Evolutionary conservation across 23 tunicate genomes (phyloP), one percentile per base, ranked within the genome.

Genomic region (Trididemnum nubilum): DNA sequence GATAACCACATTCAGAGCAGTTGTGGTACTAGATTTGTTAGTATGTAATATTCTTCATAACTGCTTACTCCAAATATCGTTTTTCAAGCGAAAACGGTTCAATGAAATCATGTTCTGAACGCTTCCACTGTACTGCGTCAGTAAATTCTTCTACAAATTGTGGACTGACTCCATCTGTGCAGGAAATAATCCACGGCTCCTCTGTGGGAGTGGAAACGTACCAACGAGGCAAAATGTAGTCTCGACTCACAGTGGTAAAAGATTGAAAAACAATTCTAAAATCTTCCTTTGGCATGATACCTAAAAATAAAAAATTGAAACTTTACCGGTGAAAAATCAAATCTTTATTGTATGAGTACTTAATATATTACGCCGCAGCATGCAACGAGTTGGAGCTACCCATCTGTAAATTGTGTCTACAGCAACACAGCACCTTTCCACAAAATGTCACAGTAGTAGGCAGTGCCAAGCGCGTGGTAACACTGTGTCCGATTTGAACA

Each of bases 151-250:
- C 44, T 33, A 90, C 89, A 84, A 84, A 90, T 4, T 34, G 34
- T 19, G 78, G 36, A 5, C 37, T 19, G 18, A 84, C 86, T 50
- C 66, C 83, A 66, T 74, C 86, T 9, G 96, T 90, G 36, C 64
- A 33, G 49, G 35, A 27, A 26, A 90, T 72, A 0, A 90, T 76
- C 61, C 19, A 30, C 0, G 96, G 89, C 3, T n/a, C 29, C 27
- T 70, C 71, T 0, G 59, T 65, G 2, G 76, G 78, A 7, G 78
- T 33, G 15, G 86, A 18, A 1, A 83, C 79, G 40, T 90, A 90
- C 96, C 96, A 90, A 34, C 87, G 88, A 1, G 96, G 96, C 2
- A 85, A 35, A 33, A 85, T 59, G 35, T 65, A 83, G 21, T 35
- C 44, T 12, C 96, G 81, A 33, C 81, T 58, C 0, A 74, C 83